These are phyloP conservation scores for Trissolcus brochymenae DNA, from an alignment of 2,888 invertebrate species.

Conservation along the genomic window DNA sequence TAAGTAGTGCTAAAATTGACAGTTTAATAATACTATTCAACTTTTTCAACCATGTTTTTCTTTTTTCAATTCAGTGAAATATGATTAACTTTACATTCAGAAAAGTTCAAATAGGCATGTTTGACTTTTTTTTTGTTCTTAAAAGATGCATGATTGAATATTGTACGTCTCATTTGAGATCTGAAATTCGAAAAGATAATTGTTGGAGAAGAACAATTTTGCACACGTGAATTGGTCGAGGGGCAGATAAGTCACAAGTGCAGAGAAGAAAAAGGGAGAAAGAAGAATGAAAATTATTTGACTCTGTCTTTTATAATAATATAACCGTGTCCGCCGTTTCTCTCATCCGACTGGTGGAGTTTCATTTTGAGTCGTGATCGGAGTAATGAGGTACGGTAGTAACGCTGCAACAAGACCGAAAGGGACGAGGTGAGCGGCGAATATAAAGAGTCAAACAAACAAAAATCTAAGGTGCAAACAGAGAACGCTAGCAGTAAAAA, in stretches of 20 bases:
- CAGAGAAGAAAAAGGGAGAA: conserved; percentile 64
- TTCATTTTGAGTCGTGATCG: conserved; percentile 75
- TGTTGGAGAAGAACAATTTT: conserved; percentile 10
- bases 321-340: conserved; percentile 72
- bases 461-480: conserved; percentile 48
- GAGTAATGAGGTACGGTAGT: conserved; percentile 74
- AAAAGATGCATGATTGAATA: too few relatives aligned
- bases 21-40: too few relatives aligned
- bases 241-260: conserved; percentile 55
- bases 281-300: conserved; percentile 68
- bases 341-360: conserved; percentile 66
- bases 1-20: too few relatives aligned
- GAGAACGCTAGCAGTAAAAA: conserved; percentile 48
- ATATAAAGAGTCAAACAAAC: conserved; percentile 52
- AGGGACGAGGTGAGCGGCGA: conserved; percentile 63
- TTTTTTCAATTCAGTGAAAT: too few relatives aligned
- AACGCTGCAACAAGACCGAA: conserved; percentile 58
- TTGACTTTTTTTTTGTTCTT: too few relatives aligned
- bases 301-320: conserved; percentile 72
- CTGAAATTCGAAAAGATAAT: conserved; percentile 6
- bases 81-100: too few relatives aligned
- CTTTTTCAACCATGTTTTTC: too few relatives aligned
- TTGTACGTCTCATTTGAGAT: neutral
- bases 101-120: too few relatives aligned
- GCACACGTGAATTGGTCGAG: conserved; percentile 22